phyloP scores from a whole-genome alignment of 2,888 invertebrate species.

The Acleris laterana region DNA sequence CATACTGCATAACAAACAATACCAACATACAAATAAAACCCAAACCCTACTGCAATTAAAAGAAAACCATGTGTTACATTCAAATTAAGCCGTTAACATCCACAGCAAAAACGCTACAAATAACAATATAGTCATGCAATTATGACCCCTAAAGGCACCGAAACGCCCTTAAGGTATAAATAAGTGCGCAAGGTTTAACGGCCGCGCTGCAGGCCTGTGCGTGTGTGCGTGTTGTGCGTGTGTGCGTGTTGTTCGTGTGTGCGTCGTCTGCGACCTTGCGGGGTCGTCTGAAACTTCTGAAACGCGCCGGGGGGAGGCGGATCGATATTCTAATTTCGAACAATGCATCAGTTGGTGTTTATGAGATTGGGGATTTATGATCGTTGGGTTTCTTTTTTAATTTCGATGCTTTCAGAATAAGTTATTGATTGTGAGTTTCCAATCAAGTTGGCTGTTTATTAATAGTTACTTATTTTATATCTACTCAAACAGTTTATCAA shows the following conservation, averaged over 20 bases:
- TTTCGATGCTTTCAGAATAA: no score
- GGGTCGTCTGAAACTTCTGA: constrained; percentile 74
- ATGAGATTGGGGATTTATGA: not conserved
- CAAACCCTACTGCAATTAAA: not conserved
- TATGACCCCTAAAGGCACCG: constrained; percentile 30
- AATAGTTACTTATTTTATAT: no score
- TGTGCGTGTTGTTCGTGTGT: constrained; percentile 54
- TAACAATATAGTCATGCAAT: constrained; percentile 18
- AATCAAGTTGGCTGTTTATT: no score
- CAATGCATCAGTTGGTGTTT: constrained; percentile 47
- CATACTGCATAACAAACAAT: no score
- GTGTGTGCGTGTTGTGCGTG: constrained; percentile 36
- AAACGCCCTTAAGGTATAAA: constrained; percentile 37
- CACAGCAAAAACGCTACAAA: constrained; percentile 1
- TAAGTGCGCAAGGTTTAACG: constrained; percentile 58
- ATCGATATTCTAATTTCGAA: constrained; percentile 66
- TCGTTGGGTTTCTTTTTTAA: no score
- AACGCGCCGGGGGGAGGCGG: constrained; percentile 51
- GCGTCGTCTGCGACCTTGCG: constrained; percentile 77
- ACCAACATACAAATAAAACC: no score
- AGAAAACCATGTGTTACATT: not conserved
- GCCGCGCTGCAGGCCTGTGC: constrained; percentile 54
- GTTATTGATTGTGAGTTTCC: no score
- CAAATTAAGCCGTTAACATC: not conserved
- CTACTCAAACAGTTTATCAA: no score